A percentile compares a stretch with the other conserved stretches of the same genome.
phyloP scores from a whole-genome alignment of 2,797 vertebrate genomes.

The Periparus ater region DNA sequence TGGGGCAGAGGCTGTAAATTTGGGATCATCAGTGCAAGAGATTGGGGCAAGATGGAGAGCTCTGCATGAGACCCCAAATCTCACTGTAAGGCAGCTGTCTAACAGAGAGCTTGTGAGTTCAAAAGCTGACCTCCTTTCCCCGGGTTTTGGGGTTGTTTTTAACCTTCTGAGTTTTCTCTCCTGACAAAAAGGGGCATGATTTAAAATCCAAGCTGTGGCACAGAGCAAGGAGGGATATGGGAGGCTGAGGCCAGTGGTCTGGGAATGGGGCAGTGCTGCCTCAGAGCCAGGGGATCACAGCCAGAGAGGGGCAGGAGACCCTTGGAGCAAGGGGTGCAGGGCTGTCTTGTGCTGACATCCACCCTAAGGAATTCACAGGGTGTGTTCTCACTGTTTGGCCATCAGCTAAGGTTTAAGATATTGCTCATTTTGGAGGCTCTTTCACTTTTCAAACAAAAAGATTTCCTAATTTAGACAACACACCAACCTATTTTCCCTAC shows the following conservation, averaged over 20 bases:
- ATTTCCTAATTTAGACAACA: neutral
- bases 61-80: neutral
- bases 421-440: neutral
- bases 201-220: neutral
- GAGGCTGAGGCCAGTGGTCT: neutral
- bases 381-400: neutral
- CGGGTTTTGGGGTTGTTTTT: neutral
- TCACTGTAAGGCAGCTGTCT: neutral
- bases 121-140: neutral
- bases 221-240: neutral
- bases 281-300: neutral
- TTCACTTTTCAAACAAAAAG: neutral
- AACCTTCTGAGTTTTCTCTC: neutral
- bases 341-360: neutral
- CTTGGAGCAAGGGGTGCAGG: rapidly evolving
- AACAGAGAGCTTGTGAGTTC: neutral
- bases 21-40: neutral
- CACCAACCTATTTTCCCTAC: neutral
- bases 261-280: neutral
- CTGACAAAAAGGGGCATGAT: neutral
- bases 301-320: neutral
- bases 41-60: neutral
- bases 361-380: neutral
- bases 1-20: neutral
- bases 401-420: neutral